Base-by-base conservation (phyloP, 2,113 vertebrate species). In the Actenoides hombroni region DNA sequence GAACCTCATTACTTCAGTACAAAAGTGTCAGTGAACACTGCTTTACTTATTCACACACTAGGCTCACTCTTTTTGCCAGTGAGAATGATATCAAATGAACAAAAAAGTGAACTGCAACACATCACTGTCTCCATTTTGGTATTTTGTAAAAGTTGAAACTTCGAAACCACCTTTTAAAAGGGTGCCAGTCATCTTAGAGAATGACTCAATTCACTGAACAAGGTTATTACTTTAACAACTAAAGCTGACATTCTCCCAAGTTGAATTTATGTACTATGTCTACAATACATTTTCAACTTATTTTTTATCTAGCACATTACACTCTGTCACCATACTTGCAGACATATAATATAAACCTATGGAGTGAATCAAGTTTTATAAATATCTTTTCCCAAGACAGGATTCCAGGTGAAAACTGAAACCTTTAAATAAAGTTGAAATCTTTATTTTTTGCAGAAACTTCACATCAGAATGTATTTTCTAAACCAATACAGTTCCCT, bases 221-320 rank as follows among this genome's bases (percentile, higher is more conserved):
- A 71, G 31, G 56, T 71, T 54, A 83, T 81, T 94, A 82, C 39
- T 84, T 91, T 86, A 90, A 84, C 74, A 83, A 64, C 9, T 37
- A 94, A 86, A 90, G 44, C 14, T 88, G 92, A 91, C 87, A 88
- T 53, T 86, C 77, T 57, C 70, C 71, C 60, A 40, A 87, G 67
- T 6, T 95, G 70, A 92, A 97, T 96, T 95, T 92, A 94, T 94
- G 79, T 79, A 90, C 26, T 48, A 31, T n/a, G 23, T 35, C 67
- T 79, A 20, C 46, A 92, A 49, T 21, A 46, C 16, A 54, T 54
- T 88, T 88, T 85, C 78, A 81, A 85, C 80, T 85, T 95, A 59
- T 49, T 96, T 73, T 91, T 96, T 92, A 91, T 63, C 79, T 93
- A 88, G 35, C 37, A 39, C 24, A 61, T 86, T 94, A 89, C 42